Percentiles rank a stretch among this genome's conserved stretches.
Evolutionary conservation across 2,113 vertebrate genomes (phyloP).

Genomic region (Nyctibius bracteatus): DNA sequence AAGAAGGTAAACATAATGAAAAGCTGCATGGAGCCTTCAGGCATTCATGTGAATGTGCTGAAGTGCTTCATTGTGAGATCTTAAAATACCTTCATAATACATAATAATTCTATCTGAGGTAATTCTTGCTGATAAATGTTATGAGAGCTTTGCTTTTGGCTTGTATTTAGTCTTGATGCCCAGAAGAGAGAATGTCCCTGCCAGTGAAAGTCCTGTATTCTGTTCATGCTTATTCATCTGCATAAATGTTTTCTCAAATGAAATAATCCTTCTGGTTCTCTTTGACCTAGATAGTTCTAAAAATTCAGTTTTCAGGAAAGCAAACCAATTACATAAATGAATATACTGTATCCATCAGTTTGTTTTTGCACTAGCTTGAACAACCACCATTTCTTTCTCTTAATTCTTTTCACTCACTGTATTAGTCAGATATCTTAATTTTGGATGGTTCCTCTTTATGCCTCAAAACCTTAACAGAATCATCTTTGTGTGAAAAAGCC

Average conservation of each 20-base stretch:
- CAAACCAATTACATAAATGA: not conserved
- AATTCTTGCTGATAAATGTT: not conserved
- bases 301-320: not conserved
- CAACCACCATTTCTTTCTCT: not conserved
- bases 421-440: not conserved
- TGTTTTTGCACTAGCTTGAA: not conserved
- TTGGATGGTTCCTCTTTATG: not conserved
- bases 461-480: not conserved
- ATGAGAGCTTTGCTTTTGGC: not conserved
- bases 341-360: not conserved
- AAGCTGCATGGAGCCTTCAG: not conserved
- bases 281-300: not conserved
- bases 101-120: not conserved
- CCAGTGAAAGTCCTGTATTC: not conserved
- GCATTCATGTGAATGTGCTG: not conserved
- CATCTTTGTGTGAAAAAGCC: not conserved
- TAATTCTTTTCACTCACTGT: not conserved
- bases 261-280: not conserved
- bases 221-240: not conserved
- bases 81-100: not conserved
- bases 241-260: not conserved
- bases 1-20: not conserved
- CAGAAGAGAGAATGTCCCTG: not conserved
- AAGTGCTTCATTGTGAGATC: not conserved
- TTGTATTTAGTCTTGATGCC: not conserved